Conservation (phyloP, 2,113 vertebrate genomes). For the Lycaon pictus region DNA sequence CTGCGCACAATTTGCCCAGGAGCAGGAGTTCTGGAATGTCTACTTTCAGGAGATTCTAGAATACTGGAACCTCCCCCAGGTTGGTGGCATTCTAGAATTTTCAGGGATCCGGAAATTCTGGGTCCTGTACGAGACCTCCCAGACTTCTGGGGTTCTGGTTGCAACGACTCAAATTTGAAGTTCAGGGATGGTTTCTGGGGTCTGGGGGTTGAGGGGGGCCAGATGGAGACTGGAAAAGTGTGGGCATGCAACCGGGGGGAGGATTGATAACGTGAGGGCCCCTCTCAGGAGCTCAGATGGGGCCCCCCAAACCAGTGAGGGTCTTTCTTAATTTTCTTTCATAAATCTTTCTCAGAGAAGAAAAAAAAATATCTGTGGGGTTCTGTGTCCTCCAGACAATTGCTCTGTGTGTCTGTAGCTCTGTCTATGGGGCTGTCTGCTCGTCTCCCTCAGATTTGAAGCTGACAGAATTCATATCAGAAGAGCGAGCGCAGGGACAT, state of each 20-base stretch:
- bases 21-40: background rate
- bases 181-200: background rate
- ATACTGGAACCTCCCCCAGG: background rate
- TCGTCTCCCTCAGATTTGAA: constrained; percentile 75
- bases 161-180: background rate
- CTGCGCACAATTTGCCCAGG: background rate
- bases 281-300: background rate
- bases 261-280: background rate
- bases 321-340: background rate
- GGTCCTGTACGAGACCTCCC: background rate
- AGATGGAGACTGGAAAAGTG: background rate
- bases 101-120: background rate
- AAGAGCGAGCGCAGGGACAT: constrained; percentile 89
- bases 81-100: background rate
- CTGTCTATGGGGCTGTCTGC: constrained; percentile 76
- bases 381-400: constrained; percentile 59
- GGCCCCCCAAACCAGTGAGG: background rate
- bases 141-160: background rate
- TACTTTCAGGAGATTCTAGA: constrained; percentile 9
- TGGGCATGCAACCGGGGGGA: background rate
- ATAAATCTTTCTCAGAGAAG: background rate
- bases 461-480: constrained; percentile 87
- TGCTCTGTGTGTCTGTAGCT: constrained; percentile 63
- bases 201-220: background rate
- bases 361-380: background rate